Percentiles rank a stretch among this genome's conserved stretches.
These are phyloP conservation scores for Datnioides undecimradiatus DNA, from an alignment of 2,113 vertebrate genomes.

Conservation along the genomic window DNA sequence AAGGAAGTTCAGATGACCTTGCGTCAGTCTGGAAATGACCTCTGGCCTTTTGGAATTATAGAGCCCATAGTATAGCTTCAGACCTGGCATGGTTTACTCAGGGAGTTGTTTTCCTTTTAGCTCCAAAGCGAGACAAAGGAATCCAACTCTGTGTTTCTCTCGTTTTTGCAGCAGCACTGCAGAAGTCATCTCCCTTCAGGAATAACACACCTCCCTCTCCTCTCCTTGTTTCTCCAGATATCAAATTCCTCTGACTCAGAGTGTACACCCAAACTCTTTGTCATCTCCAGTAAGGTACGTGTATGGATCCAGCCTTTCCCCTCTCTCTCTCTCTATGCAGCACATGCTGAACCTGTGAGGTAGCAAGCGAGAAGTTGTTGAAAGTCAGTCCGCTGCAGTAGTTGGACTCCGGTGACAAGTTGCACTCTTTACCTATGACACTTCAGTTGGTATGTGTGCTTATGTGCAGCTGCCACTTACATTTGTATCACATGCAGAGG, in stretches of 20 bases:
- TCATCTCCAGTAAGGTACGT: constrained; percentile 92
- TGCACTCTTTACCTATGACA: constrained; percentile 46
- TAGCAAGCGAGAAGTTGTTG: constrained; percentile 32
- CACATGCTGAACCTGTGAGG: constrained; percentile 1
- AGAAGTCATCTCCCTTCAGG: constrained; percentile 30
- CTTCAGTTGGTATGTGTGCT: constrained; percentile 13
- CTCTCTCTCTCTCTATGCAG: not conserved
- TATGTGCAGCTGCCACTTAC: constrained; percentile 41
- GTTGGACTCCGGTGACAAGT: constrained; percentile 53
- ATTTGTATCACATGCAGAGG: constrained; percentile 37
- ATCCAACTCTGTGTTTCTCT: constrained; percentile 13
- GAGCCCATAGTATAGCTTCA: constrained; percentile 47
- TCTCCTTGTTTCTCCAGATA: constrained; percentile 83
- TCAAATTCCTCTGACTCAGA: constrained; percentile 90
- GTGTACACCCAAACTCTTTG: constrained; percentile 91
- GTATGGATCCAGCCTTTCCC: not conserved
- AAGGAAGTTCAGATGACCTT: constrained; percentile 73
- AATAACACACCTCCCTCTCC: constrained; percentile 22
- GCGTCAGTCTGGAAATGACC: constrained; percentile 74
- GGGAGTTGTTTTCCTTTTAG: constrained; percentile 27
- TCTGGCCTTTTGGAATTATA: constrained; percentile 70
- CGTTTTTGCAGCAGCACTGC: constrained; percentile 13
- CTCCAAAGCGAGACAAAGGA: not conserved
- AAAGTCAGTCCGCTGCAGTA: no score
- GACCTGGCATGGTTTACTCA: constrained; percentile 31